phyloP scores from a whole-genome alignment of 1,140 invertebrate genomes.

The Acromyrmex charruanus region DNA sequence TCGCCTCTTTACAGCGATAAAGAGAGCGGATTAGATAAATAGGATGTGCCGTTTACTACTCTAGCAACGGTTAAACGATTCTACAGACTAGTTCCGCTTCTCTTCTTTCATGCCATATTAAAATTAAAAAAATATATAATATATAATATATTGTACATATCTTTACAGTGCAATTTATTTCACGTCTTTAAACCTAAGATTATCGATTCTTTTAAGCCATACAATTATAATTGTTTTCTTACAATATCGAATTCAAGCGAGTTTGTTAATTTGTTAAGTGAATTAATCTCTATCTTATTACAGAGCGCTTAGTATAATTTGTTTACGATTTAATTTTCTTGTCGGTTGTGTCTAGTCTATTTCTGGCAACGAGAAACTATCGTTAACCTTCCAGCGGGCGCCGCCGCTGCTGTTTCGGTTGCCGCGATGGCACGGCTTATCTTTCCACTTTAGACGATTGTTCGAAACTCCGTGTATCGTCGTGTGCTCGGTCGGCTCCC shows the following conservation, averaged over 20 bases:
- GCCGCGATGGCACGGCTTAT: slow-evolving; percentile 42
- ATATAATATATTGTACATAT: background rate
- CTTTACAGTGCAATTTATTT: background rate
- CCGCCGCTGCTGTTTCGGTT: slow-evolving; percentile 38
- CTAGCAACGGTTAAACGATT: background rate
- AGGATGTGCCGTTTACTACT: slow-evolving; percentile 68
- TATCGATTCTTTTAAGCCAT: background rate
- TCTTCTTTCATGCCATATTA: background rate
- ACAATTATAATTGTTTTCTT: background rate
- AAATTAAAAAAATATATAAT: no score
- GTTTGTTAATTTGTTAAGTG: no score
- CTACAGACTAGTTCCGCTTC: background rate
- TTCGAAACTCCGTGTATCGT: slow-evolving; percentile 56
- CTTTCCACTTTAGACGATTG: slow-evolving; percentile 55
- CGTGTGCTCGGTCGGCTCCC: slow-evolving; percentile 26
- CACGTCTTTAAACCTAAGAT: background rate
- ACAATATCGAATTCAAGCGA: background rate
- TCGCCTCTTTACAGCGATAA: slow-evolving; percentile 62
- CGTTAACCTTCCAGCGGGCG: slow-evolving; percentile 45
- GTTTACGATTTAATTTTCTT: slow-evolving; percentile 32
- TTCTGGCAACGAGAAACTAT: slow-evolving; percentile 49
- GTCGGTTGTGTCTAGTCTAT: slow-evolving; percentile 8
- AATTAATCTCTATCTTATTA: slow-evolving; percentile 15
- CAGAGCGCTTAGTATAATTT: slow-evolving; percentile 3
- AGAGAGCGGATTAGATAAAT: slow-evolving; percentile 78